Base-by-base conservation (phyloP, 2,888 invertebrate species). In the Zygothrica quintamaculata region DNA sequence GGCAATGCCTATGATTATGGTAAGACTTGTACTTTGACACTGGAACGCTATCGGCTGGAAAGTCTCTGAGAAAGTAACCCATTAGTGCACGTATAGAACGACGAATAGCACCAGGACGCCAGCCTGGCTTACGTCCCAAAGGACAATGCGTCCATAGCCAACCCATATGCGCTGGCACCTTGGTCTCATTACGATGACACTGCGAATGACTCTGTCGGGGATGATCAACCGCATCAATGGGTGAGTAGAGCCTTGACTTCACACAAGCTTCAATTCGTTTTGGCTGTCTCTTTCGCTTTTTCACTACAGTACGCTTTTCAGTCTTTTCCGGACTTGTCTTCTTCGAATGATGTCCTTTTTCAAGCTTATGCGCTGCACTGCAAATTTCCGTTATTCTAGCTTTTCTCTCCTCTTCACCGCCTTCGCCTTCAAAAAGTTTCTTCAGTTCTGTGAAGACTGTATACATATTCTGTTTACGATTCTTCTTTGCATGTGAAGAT, bases 131-230 rank as follows among this genome's bases (percentile, higher is more conserved):
- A 18, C 71, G 48, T 1, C 82, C 88, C 11, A 70, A 37, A 0
- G 84, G 81, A 44, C 87, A 65, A 0, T 81, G 62, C 6, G 88
- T 93, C 95, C 95, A 95, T 22, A 94, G 84, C 95, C 95, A 95
- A 0, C 95, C 95, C 94, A 94, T 94, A 37, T 92, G 89, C 0
- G 92, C 89, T 0, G 95, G 94, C 0, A 95, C 94, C 5, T 92
- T 91, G 22, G 91, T 90, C 0, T 92, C 92, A 0, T 92, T 91
- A 18, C 90, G 84, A 1, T n/a, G 4, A 7, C 51, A 46, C 0
- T 44, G n/a, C 9, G 92, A 92, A 74, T 94, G 94, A 0, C 94
- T 47, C 1, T 12, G 42, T 0, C 42, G 40, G 0, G 36, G 29
- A 40, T 61, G 58, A 1, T 12, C 7, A 0, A 48, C 1, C 1